Conservation (phyloP, 2,797 vertebrate genomes). For the Hydrolagus colliei region DNA sequence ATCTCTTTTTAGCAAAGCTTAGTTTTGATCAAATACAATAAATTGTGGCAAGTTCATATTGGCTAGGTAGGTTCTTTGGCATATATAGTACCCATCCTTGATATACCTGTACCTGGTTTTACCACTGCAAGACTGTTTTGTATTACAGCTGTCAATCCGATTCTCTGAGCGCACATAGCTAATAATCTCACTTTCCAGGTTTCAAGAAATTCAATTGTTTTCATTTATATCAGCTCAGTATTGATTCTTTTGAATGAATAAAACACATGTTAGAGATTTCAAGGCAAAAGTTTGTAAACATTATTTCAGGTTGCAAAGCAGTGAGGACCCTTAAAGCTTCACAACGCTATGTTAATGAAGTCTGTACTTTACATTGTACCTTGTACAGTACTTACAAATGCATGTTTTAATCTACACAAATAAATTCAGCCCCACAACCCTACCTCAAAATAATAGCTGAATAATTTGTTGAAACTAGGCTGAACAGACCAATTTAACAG, state of each 20-base stretch:
- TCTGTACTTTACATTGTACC: background rate
- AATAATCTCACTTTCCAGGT: background rate
- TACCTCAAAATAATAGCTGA: background rate
- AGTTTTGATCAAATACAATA: background rate
- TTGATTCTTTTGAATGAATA: slow-evolving; percentile 8
- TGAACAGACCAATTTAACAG: background rate
- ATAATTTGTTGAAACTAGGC: too few relatives aligned
- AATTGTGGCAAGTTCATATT: slow-evolving; percentile 1
- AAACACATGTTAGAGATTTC: too few relatives aligned
- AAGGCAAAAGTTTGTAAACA: too few relatives aligned
- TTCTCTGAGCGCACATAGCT: background rate
- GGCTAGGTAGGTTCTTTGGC: background rate
- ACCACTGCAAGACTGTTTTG: slow-evolving; percentile 20
- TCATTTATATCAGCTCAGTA: background rate
- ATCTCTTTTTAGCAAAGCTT: background rate
- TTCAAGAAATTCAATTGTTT: background rate
- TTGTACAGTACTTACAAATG: background rate
- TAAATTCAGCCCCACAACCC: background rate
- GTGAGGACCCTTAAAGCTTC: background rate
- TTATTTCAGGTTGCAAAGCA: background rate
- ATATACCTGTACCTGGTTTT: background rate
- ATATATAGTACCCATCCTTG: background rate
- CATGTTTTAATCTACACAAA: background rate
- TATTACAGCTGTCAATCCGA: background rate
- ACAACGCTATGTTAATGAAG: background rate